A percentile compares a stretch with the other conserved stretches of the same genome.
phyloP scores from a whole-genome alignment of 2,113 vertebrate genomes.

The Centrocercus urophasianus region DNA sequence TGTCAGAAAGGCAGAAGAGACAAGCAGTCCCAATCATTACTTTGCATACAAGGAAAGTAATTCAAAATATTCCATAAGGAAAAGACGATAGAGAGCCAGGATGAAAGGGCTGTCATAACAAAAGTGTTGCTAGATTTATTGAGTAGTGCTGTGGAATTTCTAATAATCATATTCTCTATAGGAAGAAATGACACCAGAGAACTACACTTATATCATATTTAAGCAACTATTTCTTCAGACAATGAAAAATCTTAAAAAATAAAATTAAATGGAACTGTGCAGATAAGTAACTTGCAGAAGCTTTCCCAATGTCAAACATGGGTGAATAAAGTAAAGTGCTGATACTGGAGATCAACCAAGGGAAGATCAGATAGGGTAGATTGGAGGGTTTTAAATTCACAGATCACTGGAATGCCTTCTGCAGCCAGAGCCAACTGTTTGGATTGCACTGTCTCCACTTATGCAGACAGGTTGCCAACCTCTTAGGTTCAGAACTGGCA shows the following conservation, averaged over 20 bases:
- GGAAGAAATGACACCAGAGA: slow-evolving; percentile 9
- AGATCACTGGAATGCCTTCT: slow-evolving; percentile 60
- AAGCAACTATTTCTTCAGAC: slow-evolving; percentile 32
- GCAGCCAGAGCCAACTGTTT: slow-evolving; percentile 10
- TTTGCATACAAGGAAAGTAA: neutral
- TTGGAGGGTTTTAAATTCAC: slow-evolving; percentile 11
- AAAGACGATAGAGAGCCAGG: neutral
- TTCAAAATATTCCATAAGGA: slow-evolving; percentile 21
- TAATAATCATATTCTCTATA: slow-evolving; percentile 3
- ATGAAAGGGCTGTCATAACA: slow-evolving; percentile 6
- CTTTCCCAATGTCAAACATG: neutral
- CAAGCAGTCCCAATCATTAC: neutral
- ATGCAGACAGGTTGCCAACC: slow-evolving; percentile 49
- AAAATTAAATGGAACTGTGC: neutral
- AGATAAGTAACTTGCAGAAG: slow-evolving; percentile 1
- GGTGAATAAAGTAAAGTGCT: slow-evolving; percentile 42
- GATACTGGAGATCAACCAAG: slow-evolving; percentile 24
- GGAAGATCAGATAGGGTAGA: slow-evolving; percentile 10
- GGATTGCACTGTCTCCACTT: slow-evolving; percentile 54
- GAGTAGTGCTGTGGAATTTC: neutral
- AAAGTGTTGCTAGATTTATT: slow-evolving; percentile 39
- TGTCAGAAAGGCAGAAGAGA: slow-evolving; percentile 14
- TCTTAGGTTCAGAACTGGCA: slow-evolving; percentile 56
- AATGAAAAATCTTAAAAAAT: neutral
- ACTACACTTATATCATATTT: neutral